These are phyloP conservation scores for Leptothorax acervorum DNA, from an alignment of 2,888 invertebrate genomes.

Conservation along the genomic window DNA sequence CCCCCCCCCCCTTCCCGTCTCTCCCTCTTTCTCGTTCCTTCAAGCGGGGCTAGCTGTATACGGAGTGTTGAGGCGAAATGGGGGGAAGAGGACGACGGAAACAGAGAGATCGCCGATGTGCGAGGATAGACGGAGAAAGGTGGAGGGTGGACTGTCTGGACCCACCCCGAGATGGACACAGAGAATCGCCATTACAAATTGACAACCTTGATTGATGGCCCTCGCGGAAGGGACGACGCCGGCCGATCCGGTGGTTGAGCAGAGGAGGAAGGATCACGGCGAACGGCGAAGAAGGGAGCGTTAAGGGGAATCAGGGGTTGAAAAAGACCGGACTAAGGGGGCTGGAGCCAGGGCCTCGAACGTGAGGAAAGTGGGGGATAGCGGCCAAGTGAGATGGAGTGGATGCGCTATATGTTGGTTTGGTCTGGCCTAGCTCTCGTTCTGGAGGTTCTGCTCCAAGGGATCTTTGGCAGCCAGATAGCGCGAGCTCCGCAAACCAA, in stretches of 20 bases:
- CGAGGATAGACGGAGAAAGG: slow-evolving; percentile 61
- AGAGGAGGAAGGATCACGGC: slow-evolving; percentile 71
- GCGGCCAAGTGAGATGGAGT: slow-evolving; percentile 79
- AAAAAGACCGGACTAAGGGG: slow-evolving; percentile 68
- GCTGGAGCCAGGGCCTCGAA: slow-evolving; percentile 68
- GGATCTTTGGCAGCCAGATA: slow-evolving; percentile 78
- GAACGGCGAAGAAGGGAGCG: slow-evolving; percentile 73
- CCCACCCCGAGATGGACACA: slow-evolving; percentile 84
- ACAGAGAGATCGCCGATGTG: slow-evolving; percentile 52
- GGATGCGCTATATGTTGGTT: slow-evolving; percentile 66
- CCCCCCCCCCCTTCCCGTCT: slow-evolving; percentile 44
- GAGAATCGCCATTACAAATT: slow-evolving; percentile 87
- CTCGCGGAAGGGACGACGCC: slow-evolving; percentile 76
- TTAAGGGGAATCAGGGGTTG: slow-evolving; percentile 67
- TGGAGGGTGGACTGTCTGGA: slow-evolving; percentile 75
- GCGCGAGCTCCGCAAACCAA: slow-evolving; percentile 73
- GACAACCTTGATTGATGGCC: slow-evolving; percentile 87
- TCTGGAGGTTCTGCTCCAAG: slow-evolving; percentile 55
- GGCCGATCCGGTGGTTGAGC: slow-evolving; percentile 64
- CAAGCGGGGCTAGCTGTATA: slow-evolving; percentile 60
- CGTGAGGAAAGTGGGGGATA: slow-evolving; percentile 66
- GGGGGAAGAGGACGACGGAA: slow-evolving; percentile 57
- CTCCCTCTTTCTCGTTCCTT: slow-evolving; percentile 20
- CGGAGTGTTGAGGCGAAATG: slow-evolving; percentile 64
- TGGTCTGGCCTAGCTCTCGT: slow-evolving; percentile 56